Conservation (phyloP, 2,888 invertebrate genomes). For the Cerastis rubricosa region DNA sequence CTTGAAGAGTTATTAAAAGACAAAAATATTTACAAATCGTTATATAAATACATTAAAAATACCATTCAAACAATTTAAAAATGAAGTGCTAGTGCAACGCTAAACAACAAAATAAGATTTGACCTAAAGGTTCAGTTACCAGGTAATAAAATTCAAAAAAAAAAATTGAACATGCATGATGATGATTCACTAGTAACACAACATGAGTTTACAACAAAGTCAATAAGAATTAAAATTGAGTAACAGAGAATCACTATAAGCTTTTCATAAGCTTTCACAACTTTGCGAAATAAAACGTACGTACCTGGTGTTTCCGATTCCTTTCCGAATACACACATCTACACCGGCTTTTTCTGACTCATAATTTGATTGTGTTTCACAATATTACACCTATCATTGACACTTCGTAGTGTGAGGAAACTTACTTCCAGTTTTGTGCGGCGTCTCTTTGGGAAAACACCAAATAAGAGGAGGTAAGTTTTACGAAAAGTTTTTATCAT, state of each 20-base stretch:
- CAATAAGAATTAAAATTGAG: background rate
- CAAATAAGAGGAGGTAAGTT: constrained; percentile 11
- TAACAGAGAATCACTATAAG: background rate
- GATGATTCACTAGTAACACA: background rate
- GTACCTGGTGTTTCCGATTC: background rate
- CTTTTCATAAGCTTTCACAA: background rate
- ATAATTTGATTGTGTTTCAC: constrained; percentile 15
- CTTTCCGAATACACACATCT: background rate
- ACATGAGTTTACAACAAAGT: background rate
- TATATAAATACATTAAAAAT: too few species aligned
- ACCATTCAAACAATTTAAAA: too few species aligned
- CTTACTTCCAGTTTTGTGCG: constrained; percentile 9
- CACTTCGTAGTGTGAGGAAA: background rate
- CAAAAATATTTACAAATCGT: too few species aligned
- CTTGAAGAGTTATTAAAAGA: too few species aligned
- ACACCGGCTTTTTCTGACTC: constrained; percentile 13
- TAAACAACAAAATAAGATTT: too few species aligned
- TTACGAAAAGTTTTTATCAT: background rate
- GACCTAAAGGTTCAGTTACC: too few species aligned
- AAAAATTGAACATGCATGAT: too few species aligned
- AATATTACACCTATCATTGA: constrained; percentile 7
- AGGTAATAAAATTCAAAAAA: too few species aligned
- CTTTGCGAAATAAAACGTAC: background rate
- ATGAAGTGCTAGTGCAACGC: too few species aligned
- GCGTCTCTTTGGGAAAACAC: constrained; percentile 11